Evolutionary conservation across 2,113 vertebrate species (phyloP).

Genomic region (Chaenogobius annularis): DNA sequence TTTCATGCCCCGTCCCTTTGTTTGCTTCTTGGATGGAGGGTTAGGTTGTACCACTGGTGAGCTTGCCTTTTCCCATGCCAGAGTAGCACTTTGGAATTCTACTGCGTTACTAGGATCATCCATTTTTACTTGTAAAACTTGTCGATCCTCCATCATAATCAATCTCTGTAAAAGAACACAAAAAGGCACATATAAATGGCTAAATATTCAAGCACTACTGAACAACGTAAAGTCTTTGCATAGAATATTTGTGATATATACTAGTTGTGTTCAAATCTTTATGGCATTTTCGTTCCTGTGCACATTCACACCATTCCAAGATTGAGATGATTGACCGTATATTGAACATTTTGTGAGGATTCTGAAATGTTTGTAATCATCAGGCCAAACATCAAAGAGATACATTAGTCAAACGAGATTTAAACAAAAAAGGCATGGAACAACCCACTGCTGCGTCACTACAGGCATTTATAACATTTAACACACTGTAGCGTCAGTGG

Average conservation of each 20-base stretch:
- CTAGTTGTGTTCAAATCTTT: no score
- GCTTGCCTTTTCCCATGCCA: constrained; percentile 77
- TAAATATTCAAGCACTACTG: neutral
- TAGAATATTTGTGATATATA: no score
- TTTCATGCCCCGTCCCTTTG: constrained; percentile 61
- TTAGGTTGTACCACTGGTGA: constrained; percentile 28
- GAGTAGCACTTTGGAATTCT: constrained; percentile 76
- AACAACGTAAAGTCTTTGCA: neutral
- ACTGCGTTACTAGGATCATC: constrained; percentile 69
- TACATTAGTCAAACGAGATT: no score
- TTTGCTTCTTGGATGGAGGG: constrained; percentile 32
- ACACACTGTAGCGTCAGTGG: no score
- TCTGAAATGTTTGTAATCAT: neutral
- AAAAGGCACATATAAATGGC: no score
- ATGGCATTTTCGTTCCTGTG: neutral
- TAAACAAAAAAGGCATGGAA: neutral
- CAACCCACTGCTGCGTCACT: no score
- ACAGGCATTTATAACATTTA: no score
- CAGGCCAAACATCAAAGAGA: neutral
- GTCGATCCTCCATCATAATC: constrained; percentile 79
- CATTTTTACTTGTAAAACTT: constrained; percentile 64
- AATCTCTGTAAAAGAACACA: constrained; percentile 70
- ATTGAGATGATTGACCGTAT: neutral
- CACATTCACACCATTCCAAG: neutral
- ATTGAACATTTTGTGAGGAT: neutral